Conservation (phyloP, 2,797 vertebrate species). For the Spea hammondii region DNA sequence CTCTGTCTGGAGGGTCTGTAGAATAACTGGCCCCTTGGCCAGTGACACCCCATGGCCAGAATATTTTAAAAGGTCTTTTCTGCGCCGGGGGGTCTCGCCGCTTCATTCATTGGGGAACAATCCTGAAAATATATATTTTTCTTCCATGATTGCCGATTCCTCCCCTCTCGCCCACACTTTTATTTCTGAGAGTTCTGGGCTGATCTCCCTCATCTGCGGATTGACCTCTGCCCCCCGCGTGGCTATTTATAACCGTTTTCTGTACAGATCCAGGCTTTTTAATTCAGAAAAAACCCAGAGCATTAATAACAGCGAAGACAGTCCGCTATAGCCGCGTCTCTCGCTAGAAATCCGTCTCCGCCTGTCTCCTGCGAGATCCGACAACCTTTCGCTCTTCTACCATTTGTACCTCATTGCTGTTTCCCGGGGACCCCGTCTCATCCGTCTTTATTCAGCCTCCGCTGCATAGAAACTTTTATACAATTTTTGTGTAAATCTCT, state of each 20-base stretch:
- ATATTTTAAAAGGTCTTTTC: too few relatives aligned
- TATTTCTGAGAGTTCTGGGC: not conserved
- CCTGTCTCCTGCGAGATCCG: not conserved
- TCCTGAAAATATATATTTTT: slow-evolving; percentile 1
- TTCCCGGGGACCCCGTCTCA: too few relatives aligned
- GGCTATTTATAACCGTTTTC: slow-evolving; percentile 5
- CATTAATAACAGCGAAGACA: not conserved
- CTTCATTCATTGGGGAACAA: not conserved
- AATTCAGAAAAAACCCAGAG: not conserved
- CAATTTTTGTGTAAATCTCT: too few relatives aligned
- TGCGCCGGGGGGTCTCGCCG: not conserved
- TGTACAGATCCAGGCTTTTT: not conserved
- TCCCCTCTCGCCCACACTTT: not conserved
- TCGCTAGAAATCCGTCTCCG: not conserved
- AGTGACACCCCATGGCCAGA: too few relatives aligned
- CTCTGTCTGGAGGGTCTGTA: too few relatives aligned
- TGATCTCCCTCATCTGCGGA: slow-evolving; percentile 5
- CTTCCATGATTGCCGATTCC: not conserved
- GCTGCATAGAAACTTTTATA: too few relatives aligned
- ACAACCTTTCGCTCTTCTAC: too few relatives aligned
- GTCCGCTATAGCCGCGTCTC: not conserved
- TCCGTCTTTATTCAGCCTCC: too few relatives aligned
- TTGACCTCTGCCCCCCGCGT: slow-evolving; percentile 2
- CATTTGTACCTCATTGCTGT: too few relatives aligned
- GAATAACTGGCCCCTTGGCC: too few relatives aligned